A percentile compares a stretch with the other conserved stretches of the same genome.
phyloP scores from a whole-genome alignment of 2,113 vertebrate genomes.

The Nesogale talazaci region DNA sequence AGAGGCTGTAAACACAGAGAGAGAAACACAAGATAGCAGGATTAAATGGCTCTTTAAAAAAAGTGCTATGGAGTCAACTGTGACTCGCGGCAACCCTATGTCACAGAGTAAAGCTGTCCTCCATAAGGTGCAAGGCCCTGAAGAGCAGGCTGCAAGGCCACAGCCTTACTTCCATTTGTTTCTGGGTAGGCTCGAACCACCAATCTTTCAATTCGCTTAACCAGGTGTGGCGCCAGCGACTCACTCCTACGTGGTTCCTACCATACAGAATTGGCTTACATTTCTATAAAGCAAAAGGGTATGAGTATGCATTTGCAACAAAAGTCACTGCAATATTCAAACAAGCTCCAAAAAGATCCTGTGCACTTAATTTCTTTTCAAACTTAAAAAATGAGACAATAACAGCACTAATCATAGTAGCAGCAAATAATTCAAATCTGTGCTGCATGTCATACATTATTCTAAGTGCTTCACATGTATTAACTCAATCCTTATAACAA shows the following conservation, averaged over 20 bases:
- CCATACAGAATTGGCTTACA: neutral
- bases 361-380: conserved; percentile 25
- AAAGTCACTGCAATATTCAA: conserved; percentile 32
- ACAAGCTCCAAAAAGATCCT: neutral
- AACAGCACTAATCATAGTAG: neutral
- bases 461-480: neutral
- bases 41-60: neutral
- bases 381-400: conserved; percentile 35
- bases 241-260: neutral
- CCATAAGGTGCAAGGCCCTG: neutral
- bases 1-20: conserved; percentile 88
- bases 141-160: neutral
- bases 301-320: neutral
- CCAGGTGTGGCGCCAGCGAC: neutral
- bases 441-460: neutral
- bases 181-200: neutral
- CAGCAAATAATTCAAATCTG: conserved; percentile 1
- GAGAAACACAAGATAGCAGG: conserved; percentile 35
- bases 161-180: neutral
- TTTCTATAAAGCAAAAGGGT: neutral
- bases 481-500: conserved; percentile 42
- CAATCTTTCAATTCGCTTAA: neutral
- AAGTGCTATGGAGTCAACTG: neutral
- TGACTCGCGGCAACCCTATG: neutral
- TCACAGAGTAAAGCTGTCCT: neutral